These are phyloP conservation scores for Zoanthus sociatus DNA, from an alignment of 92 coral and sea anemone species.

Conservation along the genomic window DNA sequence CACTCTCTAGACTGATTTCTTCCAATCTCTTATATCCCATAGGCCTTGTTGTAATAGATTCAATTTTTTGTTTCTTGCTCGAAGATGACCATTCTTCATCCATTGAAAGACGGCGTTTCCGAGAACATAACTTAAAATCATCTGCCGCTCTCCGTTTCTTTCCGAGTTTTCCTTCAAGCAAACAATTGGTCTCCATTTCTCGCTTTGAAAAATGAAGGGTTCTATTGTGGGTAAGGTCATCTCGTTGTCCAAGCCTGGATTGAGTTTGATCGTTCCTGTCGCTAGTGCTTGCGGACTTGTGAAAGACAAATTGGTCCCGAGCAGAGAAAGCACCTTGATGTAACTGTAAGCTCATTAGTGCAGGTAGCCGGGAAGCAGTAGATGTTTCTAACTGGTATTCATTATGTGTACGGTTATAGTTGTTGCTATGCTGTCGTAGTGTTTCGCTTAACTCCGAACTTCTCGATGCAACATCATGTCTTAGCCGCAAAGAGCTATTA, in stretches of 20 bases:
- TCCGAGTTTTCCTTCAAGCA: background rate
- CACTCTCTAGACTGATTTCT: slow-evolving; percentile 14
- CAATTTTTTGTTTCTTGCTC: slow-evolving; percentile 7
- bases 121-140: background rate
- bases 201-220: background rate
- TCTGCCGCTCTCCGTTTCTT: background rate
- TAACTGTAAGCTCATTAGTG: background rate
- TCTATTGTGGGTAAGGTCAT: too few species aligned
- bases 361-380: background rate
- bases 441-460: background rate
- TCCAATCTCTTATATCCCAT: slow-evolving; percentile 30
- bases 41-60: background rate
- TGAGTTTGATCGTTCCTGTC: background rate
- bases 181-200: background rate
- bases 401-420: background rate
- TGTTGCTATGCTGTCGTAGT: background rate
- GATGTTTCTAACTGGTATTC: background rate
- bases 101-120: slow-evolving; percentile 28
- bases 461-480: background rate
- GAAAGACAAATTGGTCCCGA: background rate
- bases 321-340: background rate
- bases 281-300: background rate
- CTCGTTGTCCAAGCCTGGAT: background rate
- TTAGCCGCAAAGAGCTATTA: background rate
- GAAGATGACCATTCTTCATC: background rate